Percentiles rank a stretch among this genome's conserved stretches.
Conservation (phyloP, 2,888 invertebrate genomes). For the Caenorhabditis sp. region DNA sequence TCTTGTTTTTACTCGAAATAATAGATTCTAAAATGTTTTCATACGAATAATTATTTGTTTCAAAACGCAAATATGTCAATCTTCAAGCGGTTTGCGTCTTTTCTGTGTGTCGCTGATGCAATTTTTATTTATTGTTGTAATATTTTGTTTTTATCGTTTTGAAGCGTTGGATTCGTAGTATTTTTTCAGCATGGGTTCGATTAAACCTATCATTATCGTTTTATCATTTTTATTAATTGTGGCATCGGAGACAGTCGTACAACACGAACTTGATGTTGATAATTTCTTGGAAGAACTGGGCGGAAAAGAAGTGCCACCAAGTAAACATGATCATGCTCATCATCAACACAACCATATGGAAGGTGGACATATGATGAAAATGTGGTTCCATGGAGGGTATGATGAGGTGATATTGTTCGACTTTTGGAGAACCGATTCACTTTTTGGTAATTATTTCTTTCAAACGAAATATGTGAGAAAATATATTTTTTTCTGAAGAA, state of each 20-base stretch:
- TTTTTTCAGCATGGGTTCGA: background rate
- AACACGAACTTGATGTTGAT: slow-evolving; percentile 8
- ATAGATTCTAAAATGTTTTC: no score
- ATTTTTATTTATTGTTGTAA: background rate
- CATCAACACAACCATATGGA: background rate
- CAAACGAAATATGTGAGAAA: no score
- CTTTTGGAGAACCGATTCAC: slow-evolving; percentile 64
- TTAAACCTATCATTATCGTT: background rate
- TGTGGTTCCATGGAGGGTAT: slow-evolving; percentile 70
- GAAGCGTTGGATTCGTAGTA: background rate
- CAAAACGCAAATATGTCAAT: background rate
- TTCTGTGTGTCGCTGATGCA: background rate
- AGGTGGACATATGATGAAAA: slow-evolving; percentile 63
- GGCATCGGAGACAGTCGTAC: no score
- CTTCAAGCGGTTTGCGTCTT: background rate
- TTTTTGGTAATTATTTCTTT: slow-evolving; percentile 23
- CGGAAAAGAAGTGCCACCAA: slow-evolving; percentile 7
- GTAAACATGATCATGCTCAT: slow-evolving; percentile 8
- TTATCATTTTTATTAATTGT: background rate
- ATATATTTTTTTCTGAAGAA: no score
- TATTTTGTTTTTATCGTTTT: background rate
- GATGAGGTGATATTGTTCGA: slow-evolving; percentile 69
- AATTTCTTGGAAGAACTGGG: slow-evolving; percentile 30
- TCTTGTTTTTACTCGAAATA: no score
- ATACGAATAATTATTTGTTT: no score